Evolutionary conservation across 2,113 vertebrate genomes (phyloP), one percentile per base, ranked within the genome.

Genomic region (Rhinogobius similis): DNA sequence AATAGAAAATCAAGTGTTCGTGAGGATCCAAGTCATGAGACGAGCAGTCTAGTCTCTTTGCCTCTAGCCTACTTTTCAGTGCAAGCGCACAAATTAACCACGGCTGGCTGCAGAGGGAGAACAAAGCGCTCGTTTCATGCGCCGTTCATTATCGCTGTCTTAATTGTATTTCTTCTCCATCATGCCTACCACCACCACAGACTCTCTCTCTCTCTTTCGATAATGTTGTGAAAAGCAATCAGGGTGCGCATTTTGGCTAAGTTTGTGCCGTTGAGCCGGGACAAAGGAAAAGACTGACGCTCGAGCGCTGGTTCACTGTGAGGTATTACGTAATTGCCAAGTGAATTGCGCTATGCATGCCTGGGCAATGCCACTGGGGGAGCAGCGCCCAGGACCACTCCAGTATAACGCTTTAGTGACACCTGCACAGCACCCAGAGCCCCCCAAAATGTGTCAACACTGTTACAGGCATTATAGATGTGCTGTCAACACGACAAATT

Each of bases 321-420:
- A 88, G 83, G 77, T 92, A 92, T 92, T 90, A 92, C 90, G 90
- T 92, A 91, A 92, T 92, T 76, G 87, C 44, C 87, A 85, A 90
- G 89, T 85, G 83, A 82, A 89, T 84, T 88, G 90, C 88, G 85
- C 86, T 87, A 83, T 85, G 88, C 89, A 82, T 88, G 90, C 89
- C 88, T 82, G 86, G 87, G 89, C 89, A 87, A 82, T 56, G 84
- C 77, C 88, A 73, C 75, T 67, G 81, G 76, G 87, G 82, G 85
- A 85, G 85, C 79, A 82, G 76, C 81, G n/a, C 80, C 9, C 20
- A 66, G 46, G 71, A 84, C 63, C 63, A 44, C 71, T 32, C 63
- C 69, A 53, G 78, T 73, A 59, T 14, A 77, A 74, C 73, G 70
- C 20, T 67, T 68, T 58, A 65, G 53, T 12, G 13, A 67, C 81